Base-by-base conservation (phyloP, 2,888 invertebrate genomes). In the Yponomeuta evonymella region DNA sequence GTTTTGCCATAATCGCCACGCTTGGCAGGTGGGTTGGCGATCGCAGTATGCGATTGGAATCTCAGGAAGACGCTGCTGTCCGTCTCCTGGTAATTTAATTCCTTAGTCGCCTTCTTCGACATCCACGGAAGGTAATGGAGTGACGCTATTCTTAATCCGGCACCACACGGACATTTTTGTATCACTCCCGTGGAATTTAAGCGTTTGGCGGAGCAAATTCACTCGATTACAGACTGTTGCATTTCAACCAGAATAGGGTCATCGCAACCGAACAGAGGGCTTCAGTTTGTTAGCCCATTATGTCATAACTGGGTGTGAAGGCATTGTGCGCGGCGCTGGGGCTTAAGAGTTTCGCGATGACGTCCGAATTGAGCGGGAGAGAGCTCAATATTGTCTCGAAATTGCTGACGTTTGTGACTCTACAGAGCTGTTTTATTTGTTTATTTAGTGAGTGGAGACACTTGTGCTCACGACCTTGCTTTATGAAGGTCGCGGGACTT, bases 281-380 rank as follows among this genome's bases (percentile, higher is more conserved):
- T 58, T 58, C 51, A 58, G 12, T 58, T 58, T 58, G 51, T 58
- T 58, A 58, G 51, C 51, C 51, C 51, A 58, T 58, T 58, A 58
- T 58, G 51, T 58, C 51, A 58, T 58, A 58, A 58, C 51, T 58
- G 51, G 51, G 51, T 58, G 51, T 58, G 51, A 58, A 58, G 15
- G 51, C 51, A 58, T 58, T 58, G 51, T 58, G 51, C 51, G 4
- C 51, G 51, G 51, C 12, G 51, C 51, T 58, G 51, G 51, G 15
- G 51, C 51, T 12, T 15, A 12, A 12, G 51, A 58, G 51, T 8
- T 58, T 12, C 3, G 51, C 51, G 15, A 58, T 15, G 51, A 15
- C 51, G 51, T 58, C 51, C 51, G 51, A 12, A 58, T 58, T 58
- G 15, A 58, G 51, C 51, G 51, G 5, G 15, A 58, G 15, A 58